phyloP scores from a whole-genome alignment of 2,888 invertebrate species.

The Stenotaenia linearis region DNA sequence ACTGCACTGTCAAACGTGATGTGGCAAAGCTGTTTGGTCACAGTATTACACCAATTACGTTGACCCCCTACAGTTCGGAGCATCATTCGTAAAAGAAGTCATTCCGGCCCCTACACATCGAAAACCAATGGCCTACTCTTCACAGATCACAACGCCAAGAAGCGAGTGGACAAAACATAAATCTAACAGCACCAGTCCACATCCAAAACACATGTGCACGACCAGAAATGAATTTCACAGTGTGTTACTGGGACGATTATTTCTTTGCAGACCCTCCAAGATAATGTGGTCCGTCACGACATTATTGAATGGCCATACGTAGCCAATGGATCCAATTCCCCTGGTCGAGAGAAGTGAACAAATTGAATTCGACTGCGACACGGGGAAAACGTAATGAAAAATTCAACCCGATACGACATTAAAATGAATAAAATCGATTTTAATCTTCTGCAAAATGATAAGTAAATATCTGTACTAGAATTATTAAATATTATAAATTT shows the following conservation, averaged over 20 bases:
- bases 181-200: conserved; percentile 2
- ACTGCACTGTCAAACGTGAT: conserved; percentile 20
- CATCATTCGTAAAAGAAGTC: conserved; percentile 5
- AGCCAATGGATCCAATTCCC: conserved; percentile 19
- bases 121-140: neutral
- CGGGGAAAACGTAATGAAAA: conserved; percentile 13
- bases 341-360: neutral
- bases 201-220: conserved; percentile 11
- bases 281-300: neutral
- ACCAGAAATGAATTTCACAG: conserved; percentile 17
- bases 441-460: neutral
- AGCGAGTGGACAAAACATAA: conserved; percentile 18
- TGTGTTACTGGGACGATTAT: conserved; percentile 1
- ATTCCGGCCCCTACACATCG: conserved; percentile 11
- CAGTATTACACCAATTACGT: conserved; percentile 26
- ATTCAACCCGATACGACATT: neutral
- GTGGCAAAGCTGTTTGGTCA: conserved; percentile 26
- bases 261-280: neutral
- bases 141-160: neutral
- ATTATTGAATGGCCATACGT: conserved; percentile 1
- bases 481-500: no score
- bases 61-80: conserved; percentile 12
- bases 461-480: neutral
- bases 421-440: neutral
- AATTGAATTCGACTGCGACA: neutral